These are phyloP conservation scores for Cosmopolites sordidus DNA, from an alignment of 2,888 invertebrate genomes.

Conservation along the genomic window DNA sequence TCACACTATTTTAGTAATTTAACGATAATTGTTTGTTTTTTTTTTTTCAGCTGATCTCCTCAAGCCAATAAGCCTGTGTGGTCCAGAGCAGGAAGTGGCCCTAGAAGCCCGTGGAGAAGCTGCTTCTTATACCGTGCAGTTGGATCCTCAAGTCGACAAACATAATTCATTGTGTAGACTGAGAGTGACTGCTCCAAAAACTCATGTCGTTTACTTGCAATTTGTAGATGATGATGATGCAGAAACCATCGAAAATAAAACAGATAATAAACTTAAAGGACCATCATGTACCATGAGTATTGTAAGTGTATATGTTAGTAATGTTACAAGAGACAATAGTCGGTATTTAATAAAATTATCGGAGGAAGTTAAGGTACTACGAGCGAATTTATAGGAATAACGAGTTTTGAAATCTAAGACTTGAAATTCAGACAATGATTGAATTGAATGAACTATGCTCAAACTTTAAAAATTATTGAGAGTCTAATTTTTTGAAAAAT, in stretches of 20 bases:
- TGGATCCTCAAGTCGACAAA: constrained; percentile 25
- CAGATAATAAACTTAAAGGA: constrained; percentile 7
- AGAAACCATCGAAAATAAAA: constrained; percentile 16
- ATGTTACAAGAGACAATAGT: no score
- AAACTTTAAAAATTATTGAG: no score
- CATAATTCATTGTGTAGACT: constrained; percentile 31
- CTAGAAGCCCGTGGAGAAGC: constrained; percentile 31
- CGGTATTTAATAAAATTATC: no score
- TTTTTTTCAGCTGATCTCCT: constrained; percentile 11
- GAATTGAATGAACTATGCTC: no score
- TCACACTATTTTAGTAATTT: no score
- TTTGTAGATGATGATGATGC: constrained; percentile 27
- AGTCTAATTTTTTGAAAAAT: no score
- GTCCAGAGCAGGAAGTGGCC: constrained; percentile 30
- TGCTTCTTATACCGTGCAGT: constrained; percentile 32
- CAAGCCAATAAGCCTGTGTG: constrained; percentile 29
- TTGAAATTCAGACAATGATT: no score
- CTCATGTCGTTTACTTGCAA: constrained; percentile 39
- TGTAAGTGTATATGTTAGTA: no score
- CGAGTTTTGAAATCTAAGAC: no score
- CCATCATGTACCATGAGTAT: constrained; percentile 36
- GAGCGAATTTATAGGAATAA: no score
- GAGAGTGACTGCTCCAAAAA: constrained; percentile 36
- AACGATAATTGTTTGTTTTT: no score
- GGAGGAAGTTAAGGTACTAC: no score